Base-by-base conservation (phyloP, 2,888 invertebrate genomes). In the Troides aeacus region DNA sequence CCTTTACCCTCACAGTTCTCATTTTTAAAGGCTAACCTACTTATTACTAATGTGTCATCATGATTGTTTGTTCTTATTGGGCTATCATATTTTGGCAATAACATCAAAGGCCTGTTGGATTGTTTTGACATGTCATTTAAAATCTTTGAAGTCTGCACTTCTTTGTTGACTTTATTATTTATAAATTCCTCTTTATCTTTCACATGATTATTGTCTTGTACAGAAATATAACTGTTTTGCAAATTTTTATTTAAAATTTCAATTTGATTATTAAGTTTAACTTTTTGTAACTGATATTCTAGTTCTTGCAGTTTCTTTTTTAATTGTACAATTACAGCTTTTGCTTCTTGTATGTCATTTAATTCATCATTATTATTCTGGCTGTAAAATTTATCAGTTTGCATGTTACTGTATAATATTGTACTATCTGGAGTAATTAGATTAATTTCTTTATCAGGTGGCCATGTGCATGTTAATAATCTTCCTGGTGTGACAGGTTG, bases 401-500 rank as follows among this genome's bases (percentile, higher is more conserved):
- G 87, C 71, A 83, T 73, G 73, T 75, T 84, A 56, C 79, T 77
- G 68, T 78, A 76, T 57, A 76, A 77, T 60, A 72, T 68, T 12
- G 77, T 66, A 66, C 83, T 82, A 71, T 88, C 86, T 67, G 84
- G 82, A 30, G 81, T 74, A 30, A 81, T 74, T 74, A 77, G 76
- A 58, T 78, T 77, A 0, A 77, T 71, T 23, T 89, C 86, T 76
- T 84, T 86, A 68, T 90, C 89, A 15, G 96, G 96, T 0, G 97
- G 96, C 97, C 97, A 97, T 53, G 95, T 93, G 1, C 94, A 89
- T 71, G 94, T 94, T 74, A 95, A 95, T 63, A 97, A 89, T 81
- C 95, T 94, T 64, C 97, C 96, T 0, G 97, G 97, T 23, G 96
- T 95, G 70, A 94, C 90, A 53, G 96, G 94, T 73, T 95, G 93